Base-by-base conservation (phyloP, 2,888 invertebrate genomes). In the Idaea straminata region DNA sequence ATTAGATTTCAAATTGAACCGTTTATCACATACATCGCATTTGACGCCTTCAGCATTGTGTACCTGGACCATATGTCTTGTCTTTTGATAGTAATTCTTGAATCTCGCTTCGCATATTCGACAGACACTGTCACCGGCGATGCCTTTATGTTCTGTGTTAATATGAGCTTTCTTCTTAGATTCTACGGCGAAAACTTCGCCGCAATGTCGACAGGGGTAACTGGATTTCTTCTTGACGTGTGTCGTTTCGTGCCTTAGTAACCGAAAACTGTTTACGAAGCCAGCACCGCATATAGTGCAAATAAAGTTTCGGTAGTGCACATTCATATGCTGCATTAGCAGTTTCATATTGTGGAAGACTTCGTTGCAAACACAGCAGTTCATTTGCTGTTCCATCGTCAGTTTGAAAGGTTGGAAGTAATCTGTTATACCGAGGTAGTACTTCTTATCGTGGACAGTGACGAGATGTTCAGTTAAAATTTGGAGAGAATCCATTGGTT, bases 21-120 rank as follows among this genome's bases (percentile, higher is more conserved):
- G 84, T 67, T 89, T 91, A 0, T 88, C 87, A 59, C 93, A 93
- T 63, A 86, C 75, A 66, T 88, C 87, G 65, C 93, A 93, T 66
- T 91, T 89, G 6, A 91, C 87, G 0, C 89, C 87, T 66, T 91
- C 89, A 0, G 84, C 86, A 59, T 92, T 91, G 63, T 92, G 92
- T 0, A 88, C 85, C 68, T 89, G 88, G 34, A 88, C 84, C 92
- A 92, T 92, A 67, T 92, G 92, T 3, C 90, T 76, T 0, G 91
- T 89, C 63, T 92, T 92, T 66, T 91, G 91, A 58, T 92, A 92
- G 69, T 91, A 91, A 69, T 91, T 92, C 74, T 90, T 89, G 65
- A 92, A 92, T 4, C 91, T 80, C 0, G 89, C 86, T 63, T 90
- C 90, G 72, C 92, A 92, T 5, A 92, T 91, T 64, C 89, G 89